These are phyloP conservation scores for Spheniscus mendiculus DNA, from an alignment of 2,113 vertebrate species.

Conservation along the genomic window DNA sequence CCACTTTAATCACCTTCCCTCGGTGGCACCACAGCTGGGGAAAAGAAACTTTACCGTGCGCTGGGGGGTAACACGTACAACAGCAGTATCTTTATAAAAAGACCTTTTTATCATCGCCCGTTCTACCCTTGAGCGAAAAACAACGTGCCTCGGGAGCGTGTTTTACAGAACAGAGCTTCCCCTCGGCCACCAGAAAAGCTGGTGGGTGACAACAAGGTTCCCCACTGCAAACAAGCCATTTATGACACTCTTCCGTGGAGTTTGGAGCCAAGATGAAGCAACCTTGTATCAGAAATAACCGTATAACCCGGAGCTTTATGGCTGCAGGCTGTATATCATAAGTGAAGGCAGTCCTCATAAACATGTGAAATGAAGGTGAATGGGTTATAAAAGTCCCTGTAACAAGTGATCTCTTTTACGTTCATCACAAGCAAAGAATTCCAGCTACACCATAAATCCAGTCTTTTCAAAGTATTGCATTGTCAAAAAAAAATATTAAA, in stretches of 20 bases:
- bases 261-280: slow-evolving; percentile 78
- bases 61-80: rapidly evolving
- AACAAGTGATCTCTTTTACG: slow-evolving; percentile 75
- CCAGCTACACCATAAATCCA: slow-evolving; percentile 78
- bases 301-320: slow-evolving; percentile 77
- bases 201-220: slow-evolving; percentile 40
- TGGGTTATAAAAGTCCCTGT: slow-evolving; percentile 79
- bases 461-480: slow-evolving; percentile 69
- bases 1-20: neutral
- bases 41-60: neutral
- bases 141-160: rapidly evolving
- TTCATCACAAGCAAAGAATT: slow-evolving; percentile 77
- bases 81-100: neutral
- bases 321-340: slow-evolving; percentile 72
- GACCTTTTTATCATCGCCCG: neutral
- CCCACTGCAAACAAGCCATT: slow-evolving; percentile 71
- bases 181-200: slow-evolving; percentile 33
- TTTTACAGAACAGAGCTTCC: slow-evolving; percentile 8
- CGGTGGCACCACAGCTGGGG: rapidly evolving
- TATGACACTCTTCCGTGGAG: slow-evolving; percentile 77
- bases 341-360: slow-evolving; percentile 78
- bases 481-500: slow-evolving; percentile 46
- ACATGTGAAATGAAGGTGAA: slow-evolving; percentile 78
- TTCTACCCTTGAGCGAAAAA: neutral
- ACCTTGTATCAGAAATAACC: slow-evolving; percentile 75